Evolutionary conservation across 2,797 vertebrate genomes (phyloP), one percentile per base, ranked within the genome.

Genomic region (Euthynnus affinis): DNA sequence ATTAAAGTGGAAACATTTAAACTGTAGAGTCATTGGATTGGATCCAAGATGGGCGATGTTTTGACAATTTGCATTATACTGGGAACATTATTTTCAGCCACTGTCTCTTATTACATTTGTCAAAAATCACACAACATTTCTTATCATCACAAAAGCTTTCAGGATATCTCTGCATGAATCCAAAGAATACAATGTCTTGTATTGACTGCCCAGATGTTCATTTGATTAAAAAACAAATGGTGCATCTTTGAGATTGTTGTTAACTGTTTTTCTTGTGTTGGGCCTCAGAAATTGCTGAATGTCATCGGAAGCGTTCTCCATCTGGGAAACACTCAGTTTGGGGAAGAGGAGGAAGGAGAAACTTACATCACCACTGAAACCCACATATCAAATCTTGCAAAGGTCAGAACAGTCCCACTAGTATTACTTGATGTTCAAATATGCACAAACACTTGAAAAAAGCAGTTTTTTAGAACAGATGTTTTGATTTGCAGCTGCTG

Each of bases 281-380:
- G 48, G 34, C 80, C 18, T 46, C 88, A 99, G 98, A 97, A 97
- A 74, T 88, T 99, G 87, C 92, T 99, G 90, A 97, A 97, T 62
- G 93, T 99, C 5, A 94, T 99, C 14, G 97, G 96, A 40, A 96
- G 98, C 0, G 96, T 99, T 78, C 93, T 99, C 71, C 98, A 99
- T 78, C 92, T 99, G 92, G 98, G 98, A 44, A 99, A 99, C 37
- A 96, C 94, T 80, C 97, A 98, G 86, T 99, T 98, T 89, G 97
- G 96, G 32, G 97, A 96, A 34, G 96, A 97, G 0, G 97, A 99
- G 67, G 95, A 97, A 69, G 97, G 97, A 34, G 95, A 96, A 29
- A 96, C 96, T 22, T 96, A 96, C 64, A 94, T 99, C 86, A 97
- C 97, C 79, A 97, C 96, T 0, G 98, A 99, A 87, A 96, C 96